phyloP scores from a whole-genome alignment of 2,113 vertebrate genomes.

The Petroica traversi region DNA sequence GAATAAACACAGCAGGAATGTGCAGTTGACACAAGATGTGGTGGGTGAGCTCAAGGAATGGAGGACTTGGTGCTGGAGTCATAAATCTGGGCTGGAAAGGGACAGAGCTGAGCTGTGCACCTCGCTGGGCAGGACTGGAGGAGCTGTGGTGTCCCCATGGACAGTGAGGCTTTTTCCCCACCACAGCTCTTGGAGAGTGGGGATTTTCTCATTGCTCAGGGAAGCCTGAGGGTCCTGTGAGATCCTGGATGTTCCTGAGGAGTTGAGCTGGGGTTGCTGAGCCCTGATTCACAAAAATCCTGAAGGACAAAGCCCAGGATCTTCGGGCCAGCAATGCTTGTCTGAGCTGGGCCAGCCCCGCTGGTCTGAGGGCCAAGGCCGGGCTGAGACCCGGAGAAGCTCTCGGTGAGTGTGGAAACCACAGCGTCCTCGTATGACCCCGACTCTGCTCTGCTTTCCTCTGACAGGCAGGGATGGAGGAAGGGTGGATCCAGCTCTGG shows the following conservation, averaged over 20 bases:
- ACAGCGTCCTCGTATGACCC: not conserved
- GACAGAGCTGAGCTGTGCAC: not conserved
- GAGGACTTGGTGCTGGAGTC: not conserved
- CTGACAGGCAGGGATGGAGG: not conserved
- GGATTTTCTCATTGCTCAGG: not conserved
- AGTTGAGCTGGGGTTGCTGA: not conserved
- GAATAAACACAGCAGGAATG: conserved; percentile 33
- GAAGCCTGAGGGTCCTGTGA: not conserved
- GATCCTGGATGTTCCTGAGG: not conserved
- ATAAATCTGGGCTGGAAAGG: not conserved
- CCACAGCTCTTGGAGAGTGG: not conserved
- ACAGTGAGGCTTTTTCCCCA: not conserved
- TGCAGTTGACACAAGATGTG: not conserved
- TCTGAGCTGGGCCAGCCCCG: not conserved
- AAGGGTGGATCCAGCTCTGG: not conserved
- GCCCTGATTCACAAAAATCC: not conserved
- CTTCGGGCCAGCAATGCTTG: not conserved
- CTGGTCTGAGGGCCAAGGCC: not conserved
- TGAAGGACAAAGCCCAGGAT: not conserved
- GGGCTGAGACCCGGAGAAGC: not conserved
- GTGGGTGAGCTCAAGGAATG: not conserved
- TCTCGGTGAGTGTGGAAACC: not conserved
- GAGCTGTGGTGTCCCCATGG: not conserved
- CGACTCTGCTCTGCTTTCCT: not conserved
- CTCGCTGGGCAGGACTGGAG: not conserved